phyloP scores from a whole-genome alignment of 2,888 invertebrate genomes.

The Unio pictorum region DNA sequence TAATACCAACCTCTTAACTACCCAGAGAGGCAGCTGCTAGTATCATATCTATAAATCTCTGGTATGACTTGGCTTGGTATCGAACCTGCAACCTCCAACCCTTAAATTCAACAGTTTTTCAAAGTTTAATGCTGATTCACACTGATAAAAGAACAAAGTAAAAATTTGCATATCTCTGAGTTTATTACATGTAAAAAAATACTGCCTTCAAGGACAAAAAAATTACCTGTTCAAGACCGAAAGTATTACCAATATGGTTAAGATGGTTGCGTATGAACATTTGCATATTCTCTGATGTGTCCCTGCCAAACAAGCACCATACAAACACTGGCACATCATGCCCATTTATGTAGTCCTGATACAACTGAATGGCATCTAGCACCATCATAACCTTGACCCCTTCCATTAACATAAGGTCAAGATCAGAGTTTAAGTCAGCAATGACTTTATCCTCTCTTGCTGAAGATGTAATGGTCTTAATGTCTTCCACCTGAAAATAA shows the following conservation, averaged over 20 bases:
- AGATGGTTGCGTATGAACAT: constrained; percentile 71
- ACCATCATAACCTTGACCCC: constrained; percentile 72
- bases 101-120: too few species aligned
- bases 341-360: constrained; percentile 56
- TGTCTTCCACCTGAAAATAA: constrained; percentile 49
- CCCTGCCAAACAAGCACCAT: constrained; percentile 71
- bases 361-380: constrained; percentile 66
- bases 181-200: too few species aligned
- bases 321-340: constrained; percentile 71
- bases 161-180: too few species aligned
- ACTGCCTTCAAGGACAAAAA: too few species aligned
- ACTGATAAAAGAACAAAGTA: too few species aligned
- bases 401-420: constrained; percentile 70
- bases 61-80: too few species aligned
- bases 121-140: too few species aligned
- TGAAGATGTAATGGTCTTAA: constrained; percentile 36
- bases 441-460: constrained; percentile 46
- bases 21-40: too few species aligned
- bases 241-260: constrained; percentile 70
- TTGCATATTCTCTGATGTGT: constrained; percentile 67
- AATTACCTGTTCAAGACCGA: constrained; percentile 72
- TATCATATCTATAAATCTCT: too few species aligned
- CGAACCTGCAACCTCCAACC: too few species aligned
- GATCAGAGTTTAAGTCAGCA: constrained; percentile 59
- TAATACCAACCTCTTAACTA: too few species aligned